These are phyloP conservation scores for Clarias pachynema DNA, from an alignment of 2,797 vertebrate species.

Conservation along the genomic window DNA sequence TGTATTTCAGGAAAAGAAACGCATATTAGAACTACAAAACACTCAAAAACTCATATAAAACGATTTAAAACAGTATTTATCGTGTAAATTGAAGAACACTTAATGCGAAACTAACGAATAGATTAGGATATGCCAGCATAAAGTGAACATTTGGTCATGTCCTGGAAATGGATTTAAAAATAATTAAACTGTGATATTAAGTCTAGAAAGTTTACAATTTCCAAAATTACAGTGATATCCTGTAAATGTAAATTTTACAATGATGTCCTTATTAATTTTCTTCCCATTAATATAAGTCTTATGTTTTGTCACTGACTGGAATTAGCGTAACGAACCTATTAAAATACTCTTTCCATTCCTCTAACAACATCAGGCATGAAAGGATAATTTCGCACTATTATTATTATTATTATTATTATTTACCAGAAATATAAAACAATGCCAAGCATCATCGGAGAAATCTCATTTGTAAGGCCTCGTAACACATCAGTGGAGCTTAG, in stretches of 20 bases:
- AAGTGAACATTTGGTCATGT: background rate
- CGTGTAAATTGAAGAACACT: background rate
- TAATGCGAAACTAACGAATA: background rate
- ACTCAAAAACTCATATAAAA: background rate
- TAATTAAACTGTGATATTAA: background rate
- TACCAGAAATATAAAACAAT: background rate
- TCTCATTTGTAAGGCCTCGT: conserved; percentile 76
- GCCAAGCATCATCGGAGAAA: conserved; percentile 65
- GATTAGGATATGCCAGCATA: background rate
- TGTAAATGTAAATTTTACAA: too few species aligned
- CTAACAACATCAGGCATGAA: background rate
- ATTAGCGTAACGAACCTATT: background rate
- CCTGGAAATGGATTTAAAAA: background rate
- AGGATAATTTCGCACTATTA: background rate
- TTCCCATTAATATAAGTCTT: background rate
- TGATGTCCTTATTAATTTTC: background rate
- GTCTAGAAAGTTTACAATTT: background rate
- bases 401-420: background rate
- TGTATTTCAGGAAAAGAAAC: conserved; percentile 81
- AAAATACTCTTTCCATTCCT: background rate
- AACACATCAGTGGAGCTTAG: conserved; percentile 82
- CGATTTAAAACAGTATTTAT: background rate
- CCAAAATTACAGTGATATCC: too few species aligned
- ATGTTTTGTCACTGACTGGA: background rate
- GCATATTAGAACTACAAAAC: conserved; percentile 23